phyloP scores from a whole-genome alignment of 2,888 invertebrate species.

The Polydrusus cervinus region DNA sequence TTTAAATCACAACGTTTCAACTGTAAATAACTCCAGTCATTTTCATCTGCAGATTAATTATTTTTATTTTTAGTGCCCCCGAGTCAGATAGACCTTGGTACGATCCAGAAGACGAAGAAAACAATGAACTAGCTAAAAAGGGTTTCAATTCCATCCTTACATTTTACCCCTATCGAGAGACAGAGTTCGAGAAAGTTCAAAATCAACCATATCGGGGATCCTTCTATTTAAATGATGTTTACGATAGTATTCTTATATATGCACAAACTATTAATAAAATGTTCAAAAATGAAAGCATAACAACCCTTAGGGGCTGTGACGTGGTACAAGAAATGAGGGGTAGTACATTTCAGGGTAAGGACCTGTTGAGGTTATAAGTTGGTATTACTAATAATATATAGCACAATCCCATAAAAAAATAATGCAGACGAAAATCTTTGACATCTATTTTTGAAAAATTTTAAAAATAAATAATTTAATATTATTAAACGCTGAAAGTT shows the following conservation, averaged over 20 bases:
- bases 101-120: conserved; percentile 85
- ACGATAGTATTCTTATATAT: conserved; percentile 96
- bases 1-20: too few species aligned
- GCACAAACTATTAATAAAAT: conserved; percentile 93
- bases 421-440: too few species aligned
- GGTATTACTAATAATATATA: too few species aligned
- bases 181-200: conserved; percentile 83
- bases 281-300: conserved; percentile 70
- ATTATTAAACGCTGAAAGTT: neutral
- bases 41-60: too few species aligned
- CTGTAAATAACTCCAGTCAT: too few species aligned
- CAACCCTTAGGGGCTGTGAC: conserved; percentile 84
- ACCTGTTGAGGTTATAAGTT: neutral
- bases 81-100: conserved; percentile 87
- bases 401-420: too few species aligned
- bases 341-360: conserved; percentile 85
- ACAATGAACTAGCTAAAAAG: conserved; percentile 87
- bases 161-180: conserved; percentile 86
- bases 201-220: conserved; percentile 78
- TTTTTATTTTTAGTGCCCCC: conserved; percentile 61
- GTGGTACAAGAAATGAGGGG: conserved; percentile 91
- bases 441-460: too few species aligned
- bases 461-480: neutral
- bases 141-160: conserved; percentile 92
- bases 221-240: conserved; percentile 80